Conservation (phyloP, 2,888 invertebrate species). For the Ormyrus pomaceus region DNA sequence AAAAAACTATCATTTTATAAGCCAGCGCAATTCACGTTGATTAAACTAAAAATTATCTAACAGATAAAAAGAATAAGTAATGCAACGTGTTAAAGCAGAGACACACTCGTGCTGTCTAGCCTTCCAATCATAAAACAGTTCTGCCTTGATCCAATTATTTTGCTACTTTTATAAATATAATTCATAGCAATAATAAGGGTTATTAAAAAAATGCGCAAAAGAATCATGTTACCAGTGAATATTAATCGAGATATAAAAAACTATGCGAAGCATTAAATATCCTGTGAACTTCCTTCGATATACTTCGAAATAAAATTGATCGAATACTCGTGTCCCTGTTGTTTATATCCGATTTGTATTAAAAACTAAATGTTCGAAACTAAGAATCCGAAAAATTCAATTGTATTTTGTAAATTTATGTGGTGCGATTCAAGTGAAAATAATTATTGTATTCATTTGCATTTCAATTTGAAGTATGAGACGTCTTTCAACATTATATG, state of each 20-base stretch:
- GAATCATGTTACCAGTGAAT: constrained; percentile 47
- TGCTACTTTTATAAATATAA: constrained; percentile 73
- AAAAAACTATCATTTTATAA: constrained; percentile 29
- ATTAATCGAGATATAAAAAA: constrained; percentile 37
- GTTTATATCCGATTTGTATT: constrained; percentile 46
- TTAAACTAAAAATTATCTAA: constrained; percentile 39
- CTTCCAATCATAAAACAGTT: constrained; percentile 62
- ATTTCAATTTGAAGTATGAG: constrained; percentile 27
- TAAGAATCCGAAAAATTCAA: constrained; percentile 18
- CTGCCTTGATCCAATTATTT: constrained; percentile 74
- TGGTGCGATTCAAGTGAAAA: constrained; percentile 42
- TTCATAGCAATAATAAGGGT: constrained; percentile 52
- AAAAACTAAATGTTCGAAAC: constrained; percentile 27
- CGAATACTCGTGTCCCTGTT: constrained; percentile 30
- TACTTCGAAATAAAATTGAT: constrained; percentile 29
- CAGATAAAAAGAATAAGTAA: constrained; percentile 30
- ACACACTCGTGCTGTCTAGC: constrained; percentile 38
- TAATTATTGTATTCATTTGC: constrained; percentile 43
- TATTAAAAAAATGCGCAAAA: constrained; percentile 55
- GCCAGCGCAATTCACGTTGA: constrained; percentile 35
- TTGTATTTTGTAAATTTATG: constrained; percentile 49
- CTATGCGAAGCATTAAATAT: constrained; percentile 30
- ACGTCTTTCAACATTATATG: constrained; percentile 41
- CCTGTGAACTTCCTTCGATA: constrained; percentile 33
- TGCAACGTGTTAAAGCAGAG: constrained; percentile 43